phyloP scores from a whole-genome alignment of 1,140 invertebrate species.

The Homalodisca vitripennis region DNA sequence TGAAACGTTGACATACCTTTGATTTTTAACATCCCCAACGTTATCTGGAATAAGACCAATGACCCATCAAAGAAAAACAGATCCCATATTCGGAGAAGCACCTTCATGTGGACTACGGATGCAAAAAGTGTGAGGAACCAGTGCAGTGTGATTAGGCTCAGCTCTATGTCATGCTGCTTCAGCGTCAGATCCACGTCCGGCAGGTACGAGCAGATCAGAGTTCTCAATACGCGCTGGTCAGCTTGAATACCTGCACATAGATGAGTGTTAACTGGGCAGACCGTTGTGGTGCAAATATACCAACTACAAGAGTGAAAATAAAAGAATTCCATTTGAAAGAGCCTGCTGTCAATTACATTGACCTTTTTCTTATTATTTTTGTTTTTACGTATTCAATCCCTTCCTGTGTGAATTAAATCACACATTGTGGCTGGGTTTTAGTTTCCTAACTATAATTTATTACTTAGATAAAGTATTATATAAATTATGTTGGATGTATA shows the following conservation, averaged over 20 bases:
- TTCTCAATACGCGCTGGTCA: slow-evolving; percentile 91
- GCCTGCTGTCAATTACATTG: no score
- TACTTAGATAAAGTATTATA: no score
- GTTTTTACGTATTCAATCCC: no score
- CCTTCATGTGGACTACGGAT: slow-evolving; percentile 97
- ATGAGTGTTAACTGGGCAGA: no score
- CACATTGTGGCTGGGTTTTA: no score
- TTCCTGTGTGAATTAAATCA: no score
- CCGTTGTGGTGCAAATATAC: no score
- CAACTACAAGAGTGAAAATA: no score
- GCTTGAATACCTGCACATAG: slow-evolving; percentile 70
- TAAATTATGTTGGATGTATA: no score
- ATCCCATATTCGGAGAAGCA: slow-evolving; percentile 95
- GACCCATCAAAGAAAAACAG: slow-evolving; percentile 95
- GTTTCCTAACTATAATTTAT: no score
- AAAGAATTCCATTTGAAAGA: no score
- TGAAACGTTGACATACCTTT: slow-evolving; percentile 59
- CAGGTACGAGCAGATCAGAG: slow-evolving; percentile 85
- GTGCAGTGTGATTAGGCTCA: slow-evolving; percentile 93
- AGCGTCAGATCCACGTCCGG: slow-evolving; percentile 87
- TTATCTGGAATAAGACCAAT: slow-evolving; percentile 94
- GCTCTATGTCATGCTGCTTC: slow-evolving; percentile 92
- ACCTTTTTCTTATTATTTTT: no score
- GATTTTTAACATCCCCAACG: slow-evolving; percentile 91
- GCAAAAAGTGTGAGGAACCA: slow-evolving; percentile 99